Conservation (phyloP, 2,888 invertebrate genomes). For the Cheiracanthium punctorium region DNA sequence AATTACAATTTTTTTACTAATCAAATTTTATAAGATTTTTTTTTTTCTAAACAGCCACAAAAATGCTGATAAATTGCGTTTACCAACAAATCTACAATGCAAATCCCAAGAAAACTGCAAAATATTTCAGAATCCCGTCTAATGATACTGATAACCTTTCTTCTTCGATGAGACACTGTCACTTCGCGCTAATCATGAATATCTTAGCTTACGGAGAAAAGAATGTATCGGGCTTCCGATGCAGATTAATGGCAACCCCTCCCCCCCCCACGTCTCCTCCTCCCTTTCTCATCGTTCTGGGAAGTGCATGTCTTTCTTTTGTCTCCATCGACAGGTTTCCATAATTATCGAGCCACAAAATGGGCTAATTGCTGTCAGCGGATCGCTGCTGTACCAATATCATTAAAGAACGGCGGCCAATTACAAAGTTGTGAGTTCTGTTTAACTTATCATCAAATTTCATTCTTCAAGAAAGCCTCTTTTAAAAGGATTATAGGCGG, state of each 20-base stretch:
- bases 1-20: no score
- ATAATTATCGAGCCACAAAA: conserved; percentile 63
- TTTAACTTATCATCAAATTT: conserved; percentile 69
- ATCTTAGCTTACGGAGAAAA: neutral
- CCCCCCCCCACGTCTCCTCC: conserved; percentile 11
- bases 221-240: conserved; percentile 8
- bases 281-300: neutral
- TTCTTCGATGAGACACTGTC: neutral
- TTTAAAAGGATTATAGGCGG: conserved; percentile 53
- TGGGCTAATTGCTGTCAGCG: conserved; percentile 67
- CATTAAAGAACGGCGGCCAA: conserved; percentile 66
- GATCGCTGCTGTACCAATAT: conserved; percentile 55
- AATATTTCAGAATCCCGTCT: neutral
- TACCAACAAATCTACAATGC: no score
- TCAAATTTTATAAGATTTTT: no score
- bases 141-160: neutral
- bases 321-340: conserved; percentile 58
- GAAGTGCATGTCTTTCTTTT: conserved; percentile 30
- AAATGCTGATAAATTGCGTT: no score
- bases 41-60: no score
- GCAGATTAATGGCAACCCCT: conserved; percentile 52
- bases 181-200: neutral
- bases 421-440: conserved; percentile 68
- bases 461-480: conserved; percentile 50
- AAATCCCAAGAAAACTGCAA: no score